Percentiles rank a stretch among this genome's conserved stretches.
Conservation (phyloP, 2,888 invertebrate genomes). For the Epistrophe eligans region DNA sequence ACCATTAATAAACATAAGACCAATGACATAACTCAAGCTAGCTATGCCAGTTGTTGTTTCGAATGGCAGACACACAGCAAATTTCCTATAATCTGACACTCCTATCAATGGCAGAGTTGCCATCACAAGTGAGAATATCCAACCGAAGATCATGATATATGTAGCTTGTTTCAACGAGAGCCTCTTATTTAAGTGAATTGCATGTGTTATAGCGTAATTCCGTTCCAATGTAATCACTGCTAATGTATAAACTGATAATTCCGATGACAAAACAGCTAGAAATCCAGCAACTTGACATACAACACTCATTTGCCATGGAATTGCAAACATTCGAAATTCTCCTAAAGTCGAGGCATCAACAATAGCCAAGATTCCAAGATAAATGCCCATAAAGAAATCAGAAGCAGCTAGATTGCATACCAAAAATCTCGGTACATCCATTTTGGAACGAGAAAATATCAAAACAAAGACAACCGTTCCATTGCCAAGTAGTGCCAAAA, state of each 20-base stretch:
- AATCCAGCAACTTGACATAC: constrained; percentile 98
- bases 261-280: constrained; percentile 96
- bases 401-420: constrained; percentile 98
- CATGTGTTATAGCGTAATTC: constrained; percentile 98
- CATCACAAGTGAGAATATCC: constrained; percentile 94
- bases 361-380: constrained; percentile 96
- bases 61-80: constrained; percentile 98
- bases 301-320: constrained; percentile 98
- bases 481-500: constrained; percentile 97
- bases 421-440: constrained; percentile 98
- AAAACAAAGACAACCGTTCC: constrained; percentile 97
- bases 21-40: constrained; percentile 94
- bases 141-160: constrained; percentile 96
- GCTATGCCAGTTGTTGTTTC: constrained; percentile 91
- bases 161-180: constrained; percentile 96
- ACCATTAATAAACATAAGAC: constrained; percentile 96
- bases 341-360: constrained; percentile 98
- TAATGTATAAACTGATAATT: constrained; percentile 97
- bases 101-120: constrained; percentile 95
- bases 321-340: constrained; percentile 97
- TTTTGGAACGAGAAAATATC: constrained; percentile 94
- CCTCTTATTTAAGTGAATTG: constrained; percentile 97
- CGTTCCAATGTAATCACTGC: constrained; percentile 98
- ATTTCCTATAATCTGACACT: constrained; percentile 97
- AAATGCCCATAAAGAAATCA: constrained; percentile 98